Percentiles rank a stretch among this genome's conserved stretches.
phyloP scores from a whole-genome alignment of 1,140 invertebrate genomes.

The Proales similis region DNA sequence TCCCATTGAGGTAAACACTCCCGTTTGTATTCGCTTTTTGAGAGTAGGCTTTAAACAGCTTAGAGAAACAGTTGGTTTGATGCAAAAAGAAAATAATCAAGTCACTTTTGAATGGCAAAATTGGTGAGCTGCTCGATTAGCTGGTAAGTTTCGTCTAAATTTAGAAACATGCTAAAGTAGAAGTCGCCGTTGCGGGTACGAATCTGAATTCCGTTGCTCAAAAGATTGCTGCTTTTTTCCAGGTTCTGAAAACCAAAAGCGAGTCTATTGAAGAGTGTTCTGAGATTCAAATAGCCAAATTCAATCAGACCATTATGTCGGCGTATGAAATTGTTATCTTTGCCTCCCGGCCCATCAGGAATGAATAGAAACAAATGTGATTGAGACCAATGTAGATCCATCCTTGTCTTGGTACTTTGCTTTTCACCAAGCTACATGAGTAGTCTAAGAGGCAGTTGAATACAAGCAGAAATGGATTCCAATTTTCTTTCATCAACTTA shows the following conservation, averaged over 20 bases:
- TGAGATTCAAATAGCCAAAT: slow-evolving; percentile 37
- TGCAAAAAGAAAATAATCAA: slow-evolving; percentile 11
- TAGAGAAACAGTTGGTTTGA: slow-evolving; percentile 6
- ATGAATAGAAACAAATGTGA: slow-evolving; percentile 90
- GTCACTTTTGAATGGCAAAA: slow-evolving; percentile 84
- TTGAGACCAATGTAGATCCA: slow-evolving; percentile 92
- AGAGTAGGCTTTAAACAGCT: background rate
- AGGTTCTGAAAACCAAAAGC: slow-evolving; percentile 35
- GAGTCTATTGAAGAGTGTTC: background rate
- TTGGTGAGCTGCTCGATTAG: slow-evolving; percentile 91
- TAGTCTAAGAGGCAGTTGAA: slow-evolving; percentile 51
- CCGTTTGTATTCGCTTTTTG: slow-evolving; percentile 31
- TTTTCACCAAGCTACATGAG: slow-evolving; percentile 78
- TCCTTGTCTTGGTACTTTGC: slow-evolving; percentile 80
- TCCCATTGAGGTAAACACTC: slow-evolving; percentile 14
- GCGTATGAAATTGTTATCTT: slow-evolving; percentile 71
- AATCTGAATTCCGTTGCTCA: slow-evolving; percentile 17
- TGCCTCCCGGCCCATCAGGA: slow-evolving; percentile 80
- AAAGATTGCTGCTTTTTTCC: slow-evolving; percentile 24
- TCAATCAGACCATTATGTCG: slow-evolving; percentile 55
- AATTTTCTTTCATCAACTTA: slow-evolving; percentile 59
- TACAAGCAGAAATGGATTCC: slow-evolving; percentile 32
- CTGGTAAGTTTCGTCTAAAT: slow-evolving; percentile 76
- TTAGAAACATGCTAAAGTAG: slow-evolving; percentile 69
- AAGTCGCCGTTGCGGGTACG: slow-evolving; percentile 26